Base-by-base conservation (phyloP, 1,140 invertebrate species). In the Euwallacea fornicatus region DNA sequence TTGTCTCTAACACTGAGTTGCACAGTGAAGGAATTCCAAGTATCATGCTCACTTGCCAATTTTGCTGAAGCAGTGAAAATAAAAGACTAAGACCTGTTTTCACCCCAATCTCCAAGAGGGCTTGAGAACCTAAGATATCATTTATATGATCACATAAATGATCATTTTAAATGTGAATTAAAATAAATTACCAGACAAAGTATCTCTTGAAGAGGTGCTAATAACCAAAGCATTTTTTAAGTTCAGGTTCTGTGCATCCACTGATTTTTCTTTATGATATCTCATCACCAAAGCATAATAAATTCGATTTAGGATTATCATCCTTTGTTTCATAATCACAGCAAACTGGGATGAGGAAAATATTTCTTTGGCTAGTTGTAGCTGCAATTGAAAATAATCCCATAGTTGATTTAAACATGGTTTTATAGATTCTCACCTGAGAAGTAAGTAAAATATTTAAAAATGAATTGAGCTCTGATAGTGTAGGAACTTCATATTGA, bases 31-130 rank as follows among this genome's bases (percentile, higher is more conserved):
- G 78, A 44, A 77, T 75, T 41, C 79, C 81, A 61, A 80, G 56
- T 46, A 78, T 75, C 16, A 62, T 76, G 69, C 78, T 79, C 67
- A 74, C 75, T 79, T 83, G 78, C 88, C 88, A 89, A 77, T 86
- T 89, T 76, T 89, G 87, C 71, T 81, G 79, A 33, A 90, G 78
- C 9, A 90, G 76, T 13, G 86, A 84, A 79, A 90, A 89, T 11
- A 90, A 71, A 59, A 90, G 79, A 71, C 84, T 86, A 7, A 90
- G 81, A 11, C 88, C 88, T 66, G 88, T 88, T 79, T 85, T 85
- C 0, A 90, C 86, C 2, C 87, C 87, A 69, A 90, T 83, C 81
- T 89, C 88, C 60, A 90, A 77, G n/a, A 90, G 78, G 11, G 85
- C 86, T 78, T 87, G 83, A 50, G 85, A 86, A 42, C 86, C 86